These are phyloP conservation scores for Sabatieria punctata DNA, from an alignment of 2,888 invertebrate species.

Conservation along the genomic window DNA sequence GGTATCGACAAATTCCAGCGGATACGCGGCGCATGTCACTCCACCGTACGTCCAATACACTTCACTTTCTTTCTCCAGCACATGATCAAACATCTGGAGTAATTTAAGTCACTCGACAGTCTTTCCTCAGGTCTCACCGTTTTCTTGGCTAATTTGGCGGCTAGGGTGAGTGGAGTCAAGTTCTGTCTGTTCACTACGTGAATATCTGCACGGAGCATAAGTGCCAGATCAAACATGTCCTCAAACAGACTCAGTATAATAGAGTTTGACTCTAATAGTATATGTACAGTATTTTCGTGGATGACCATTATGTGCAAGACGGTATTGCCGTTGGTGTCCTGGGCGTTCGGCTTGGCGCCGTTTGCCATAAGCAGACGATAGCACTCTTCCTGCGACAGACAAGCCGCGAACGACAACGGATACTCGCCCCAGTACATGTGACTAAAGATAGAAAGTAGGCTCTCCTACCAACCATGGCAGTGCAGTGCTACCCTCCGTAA, in stretches of 20 bases:
- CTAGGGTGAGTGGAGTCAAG: too few relatives aligned
- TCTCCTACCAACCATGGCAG: too few relatives aligned
- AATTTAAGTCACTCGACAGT: too few relatives aligned
- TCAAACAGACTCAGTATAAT: conserved; percentile 32
- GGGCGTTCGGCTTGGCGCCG: conserved; percentile 74
- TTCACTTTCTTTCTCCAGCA: too few relatives aligned
- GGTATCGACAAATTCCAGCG: too few relatives aligned
- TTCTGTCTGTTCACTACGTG: conserved; percentile 68
- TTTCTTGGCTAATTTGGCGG: too few relatives aligned
- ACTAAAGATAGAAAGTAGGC: conserved; percentile 72
- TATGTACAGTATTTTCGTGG: conserved; percentile 59
- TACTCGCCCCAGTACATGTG: conserved; percentile 97
- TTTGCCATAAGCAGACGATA: conserved; percentile 74
- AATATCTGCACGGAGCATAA: conserved; percentile 69
- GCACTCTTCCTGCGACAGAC: conserved; percentile 84
- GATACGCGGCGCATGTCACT: too few relatives aligned
- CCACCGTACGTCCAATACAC: too few relatives aligned
- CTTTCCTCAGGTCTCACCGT: too few relatives aligned
- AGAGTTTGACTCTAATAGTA: background rate
- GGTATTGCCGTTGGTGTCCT: conserved; percentile 92
- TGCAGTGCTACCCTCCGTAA: conserved; percentile 50
- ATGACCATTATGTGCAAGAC: too few relatives aligned
- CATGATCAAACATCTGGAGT: too few relatives aligned
- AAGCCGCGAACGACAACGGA: conserved; percentile 81
- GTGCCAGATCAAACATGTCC: conserved; percentile 78